Evolutionary conservation across 1,140 invertebrate species (phyloP).

Genomic region (Schlechtendalia chinensis): DNA sequence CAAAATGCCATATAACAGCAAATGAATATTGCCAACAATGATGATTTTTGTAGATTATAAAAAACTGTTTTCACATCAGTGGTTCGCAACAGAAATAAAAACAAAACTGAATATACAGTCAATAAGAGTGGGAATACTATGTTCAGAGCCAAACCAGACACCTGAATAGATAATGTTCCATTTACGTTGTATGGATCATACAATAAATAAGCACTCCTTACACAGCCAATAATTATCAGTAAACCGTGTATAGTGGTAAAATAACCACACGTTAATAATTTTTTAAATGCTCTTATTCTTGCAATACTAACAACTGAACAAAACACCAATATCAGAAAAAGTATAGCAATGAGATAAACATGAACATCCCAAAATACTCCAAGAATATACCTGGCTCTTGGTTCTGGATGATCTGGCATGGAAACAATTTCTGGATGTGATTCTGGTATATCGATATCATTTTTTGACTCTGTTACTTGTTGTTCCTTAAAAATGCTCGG

Average conservation of each 20-base stretch:
- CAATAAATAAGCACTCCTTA: slow-evolving; percentile 81
- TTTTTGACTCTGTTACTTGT: slow-evolving; percentile 49
- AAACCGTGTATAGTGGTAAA: slow-evolving; percentile 80
- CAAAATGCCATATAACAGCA: slow-evolving; percentile 71
- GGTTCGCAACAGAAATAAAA: slow-evolving; percentile 77
- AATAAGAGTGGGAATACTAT: slow-evolving; percentile 80
- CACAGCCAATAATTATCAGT: slow-evolving; percentile 73
- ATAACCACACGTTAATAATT: slow-evolving; percentile 76
- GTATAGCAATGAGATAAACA: slow-evolving; percentile 77
- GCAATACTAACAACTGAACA: slow-evolving; percentile 80
- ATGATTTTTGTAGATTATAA: slow-evolving; percentile 60
- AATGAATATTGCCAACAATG: slow-evolving; percentile 63
- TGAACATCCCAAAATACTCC: slow-evolving; percentile 84
- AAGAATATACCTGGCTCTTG: slow-evolving; percentile 53
- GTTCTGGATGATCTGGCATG: slow-evolving; percentile 53
- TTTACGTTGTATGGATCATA: slow-evolving; percentile 86
- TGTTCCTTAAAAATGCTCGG: slow-evolving; percentile 51
- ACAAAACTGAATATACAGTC: slow-evolving; percentile 79
- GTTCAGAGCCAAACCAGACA: slow-evolving; percentile 78
- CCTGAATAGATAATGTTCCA: slow-evolving; percentile 70
- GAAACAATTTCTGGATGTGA: slow-evolving; percentile 51
- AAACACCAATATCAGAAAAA: slow-evolving; percentile 77
- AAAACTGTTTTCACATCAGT: slow-evolving; percentile 60
- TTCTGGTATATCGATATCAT: slow-evolving; percentile 50
- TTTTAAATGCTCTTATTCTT: slow-evolving; percentile 75